Percentiles rank a stretch among this genome's conserved stretches.
These are phyloP conservation scores for Sphyrna mokarran DNA, from an alignment of 2,113 vertebrate genomes.

Conservation along the genomic window DNA sequence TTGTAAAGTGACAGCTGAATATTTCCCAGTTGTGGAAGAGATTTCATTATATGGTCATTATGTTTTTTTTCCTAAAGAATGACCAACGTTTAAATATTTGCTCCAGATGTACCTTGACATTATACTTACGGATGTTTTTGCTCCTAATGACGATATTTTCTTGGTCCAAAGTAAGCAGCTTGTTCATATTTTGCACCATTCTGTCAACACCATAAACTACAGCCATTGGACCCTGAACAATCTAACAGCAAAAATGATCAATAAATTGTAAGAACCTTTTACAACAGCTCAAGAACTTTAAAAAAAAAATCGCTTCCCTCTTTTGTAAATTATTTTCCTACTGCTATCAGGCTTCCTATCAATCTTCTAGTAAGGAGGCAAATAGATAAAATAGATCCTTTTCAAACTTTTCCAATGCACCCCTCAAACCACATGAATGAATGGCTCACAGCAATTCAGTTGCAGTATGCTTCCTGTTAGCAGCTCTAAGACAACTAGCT, in stretches of 20 bases:
- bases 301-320: neutral
- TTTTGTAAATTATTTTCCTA: neutral
- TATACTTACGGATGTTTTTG: slow-evolving; percentile 63
- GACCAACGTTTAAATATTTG: neutral
- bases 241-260: slow-evolving; percentile 51
- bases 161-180: slow-evolving; percentile 53
- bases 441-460: neutral
- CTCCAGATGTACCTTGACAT: neutral
- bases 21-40: neutral
- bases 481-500: neutral
- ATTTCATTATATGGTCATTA: neutral
- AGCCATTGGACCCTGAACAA: slow-evolving; percentile 73
- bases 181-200: slow-evolving; percentile 64
- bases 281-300: neutral
- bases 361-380: neutral
- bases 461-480: neutral
- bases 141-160: slow-evolving; percentile 57
- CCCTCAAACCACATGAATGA: neutral
- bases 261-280: neutral
- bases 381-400: neutral
- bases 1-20: neutral
- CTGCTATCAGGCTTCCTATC: neutral
- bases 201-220: slow-evolving; percentile 67
- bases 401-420: neutral
- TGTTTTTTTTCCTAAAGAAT: neutral